phyloP scores from a whole-genome alignment of 64 coral and sea anemone genomes.

The Stichodactyla helianthus region DNA sequence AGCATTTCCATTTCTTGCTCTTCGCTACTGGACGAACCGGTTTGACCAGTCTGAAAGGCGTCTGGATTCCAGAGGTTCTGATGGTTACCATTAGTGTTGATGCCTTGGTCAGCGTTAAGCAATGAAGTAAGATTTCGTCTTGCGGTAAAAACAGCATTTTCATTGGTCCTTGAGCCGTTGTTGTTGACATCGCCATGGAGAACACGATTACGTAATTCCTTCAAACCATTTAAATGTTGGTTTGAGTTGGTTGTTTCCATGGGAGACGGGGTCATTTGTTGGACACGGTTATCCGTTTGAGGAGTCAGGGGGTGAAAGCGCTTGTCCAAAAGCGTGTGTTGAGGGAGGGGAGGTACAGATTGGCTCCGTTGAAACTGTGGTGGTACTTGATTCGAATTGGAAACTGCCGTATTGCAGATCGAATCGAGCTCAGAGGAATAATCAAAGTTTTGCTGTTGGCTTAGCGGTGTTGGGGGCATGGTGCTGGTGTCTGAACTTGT shows the following conservation, averaged over 20 bases:
- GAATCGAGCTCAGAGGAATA: constrained; percentile 77
- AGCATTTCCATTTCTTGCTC: constrained; percentile 91
- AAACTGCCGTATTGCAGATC: constrained; percentile 66
- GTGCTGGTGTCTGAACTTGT: constrained; percentile 29
- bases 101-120: constrained; percentile 67
- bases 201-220: constrained; percentile 91
- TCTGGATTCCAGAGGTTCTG: constrained; percentile 11
- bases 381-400: constrained; percentile 44
- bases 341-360: constrained; percentile 90
- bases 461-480: constrained; percentile 45
- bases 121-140: constrained; percentile 78
- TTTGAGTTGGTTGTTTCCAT: constrained; percentile 52
- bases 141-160: constrained; percentile 70
- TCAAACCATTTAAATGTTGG: constrained; percentile 81
- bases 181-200: constrained; percentile 95
- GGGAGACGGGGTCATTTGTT: constrained; percentile 70
- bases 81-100: constrained; percentile 26
- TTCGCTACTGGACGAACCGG: constrained; percentile 34
- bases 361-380: constrained; percentile 82
- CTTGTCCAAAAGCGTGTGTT: constrained; percentile 71
- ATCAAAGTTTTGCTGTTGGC: constrained; percentile 67
- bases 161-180: constrained; percentile 79
- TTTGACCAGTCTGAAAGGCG: constrained; percentile 25
- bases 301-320: constrained; percentile 93
- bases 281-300: constrained; percentile 68